These are phyloP conservation scores for Netelia fuscicornis DNA, from an alignment of 2,888 invertebrate genomes.

Conservation along the genomic window DNA sequence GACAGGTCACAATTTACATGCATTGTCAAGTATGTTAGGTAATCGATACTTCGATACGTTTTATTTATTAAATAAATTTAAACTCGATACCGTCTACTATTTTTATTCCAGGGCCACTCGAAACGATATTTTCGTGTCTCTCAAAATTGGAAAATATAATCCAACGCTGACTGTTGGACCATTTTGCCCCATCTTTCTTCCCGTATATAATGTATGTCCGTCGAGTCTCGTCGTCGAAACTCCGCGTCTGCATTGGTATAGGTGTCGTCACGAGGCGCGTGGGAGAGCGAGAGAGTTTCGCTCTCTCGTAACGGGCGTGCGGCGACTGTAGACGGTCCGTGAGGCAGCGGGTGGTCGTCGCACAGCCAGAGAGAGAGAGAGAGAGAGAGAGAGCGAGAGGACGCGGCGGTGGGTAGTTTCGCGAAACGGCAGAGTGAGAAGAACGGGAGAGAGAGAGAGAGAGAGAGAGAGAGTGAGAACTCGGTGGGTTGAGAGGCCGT, in stretches of 20 bases:
- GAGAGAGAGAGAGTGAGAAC: slow-evolving; percentile 13
- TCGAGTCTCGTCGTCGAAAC: slow-evolving; percentile 18
- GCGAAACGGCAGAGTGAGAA: slow-evolving; percentile 29
- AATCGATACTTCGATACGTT: too few relatives aligned
- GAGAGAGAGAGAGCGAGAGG: slow-evolving; percentile 25
- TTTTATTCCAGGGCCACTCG: too few relatives aligned
- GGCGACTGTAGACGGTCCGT: slow-evolving; percentile 64
- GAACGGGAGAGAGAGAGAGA: background rate
- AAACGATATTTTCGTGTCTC: background rate
- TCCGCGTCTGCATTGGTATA: slow-evolving; percentile 46
- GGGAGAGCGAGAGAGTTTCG: slow-evolving; percentile 53
- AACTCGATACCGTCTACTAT: too few relatives aligned
- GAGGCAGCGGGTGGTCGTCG: slow-evolving; percentile 68
- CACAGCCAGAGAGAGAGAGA: background rate
- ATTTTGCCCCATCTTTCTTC: slow-evolving; percentile 20
- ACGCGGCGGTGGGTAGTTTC: slow-evolving; percentile 47
- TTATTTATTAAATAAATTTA: too few relatives aligned
- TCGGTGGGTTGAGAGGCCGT: slow-evolving; percentile 61
- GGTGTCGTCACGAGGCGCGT: slow-evolving; percentile 45
- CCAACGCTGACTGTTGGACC: background rate
- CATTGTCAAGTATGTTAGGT: too few relatives aligned
- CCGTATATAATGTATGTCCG: background rate
- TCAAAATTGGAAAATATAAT: too few relatives aligned
- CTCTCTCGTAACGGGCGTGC: slow-evolving; percentile 68
- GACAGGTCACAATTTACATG: too few relatives aligned